Evolutionary conservation across 2,797 vertebrate genomes (phyloP), one percentile per base, ranked within the genome.

Genomic region (Phyllotis vaccarum): DNA sequence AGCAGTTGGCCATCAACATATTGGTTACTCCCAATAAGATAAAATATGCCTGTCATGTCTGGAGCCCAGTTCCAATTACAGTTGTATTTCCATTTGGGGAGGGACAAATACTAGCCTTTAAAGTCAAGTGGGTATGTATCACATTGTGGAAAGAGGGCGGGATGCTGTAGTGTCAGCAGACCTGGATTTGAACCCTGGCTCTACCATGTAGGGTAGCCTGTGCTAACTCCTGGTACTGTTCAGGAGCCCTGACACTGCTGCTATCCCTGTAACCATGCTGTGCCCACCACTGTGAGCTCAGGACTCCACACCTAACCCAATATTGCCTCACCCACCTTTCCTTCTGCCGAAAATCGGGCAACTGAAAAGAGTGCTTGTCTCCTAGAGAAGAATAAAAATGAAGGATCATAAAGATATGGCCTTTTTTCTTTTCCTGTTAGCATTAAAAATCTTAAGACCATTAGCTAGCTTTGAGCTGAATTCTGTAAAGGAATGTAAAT

Each of bases 401-500:
- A 76, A 88, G 94, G 37, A 68, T 82, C 40, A 9, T 93, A 88
- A 90, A 80, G 40, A 60, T 81, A 1, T 49, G 34, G 78, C 87
- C 87, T 22, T 74, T 89, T 92, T 40, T 62, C 93, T 89, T 60
- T 81, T 70, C 83, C 54, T 72, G 56, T 85, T 70, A 5, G 66
- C 34, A 91, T 89, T 82, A 58, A n/a, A 81, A 13, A 37, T 72
- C 66, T 82, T 89, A 86, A 93, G 74, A 10, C 27, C 27, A 52
- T 86, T 90, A 92, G 70, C 46, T 80, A 88, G 68, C 74, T 93
- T 93, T 86, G 86, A 86, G 62, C 89, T 93, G 64, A 89, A 94
- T 94, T 96, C 82, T 96, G 7, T 58, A 92, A 86, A 37, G 40
- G 27, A 94, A 94, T 86, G 43, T 93, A 95, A 94, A 83, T 95